A percentile compares a stretch with the other conserved stretches of the same genome.
Conservation (phyloP, 2,888 invertebrate species). For the Oasisia sp. region DNA sequence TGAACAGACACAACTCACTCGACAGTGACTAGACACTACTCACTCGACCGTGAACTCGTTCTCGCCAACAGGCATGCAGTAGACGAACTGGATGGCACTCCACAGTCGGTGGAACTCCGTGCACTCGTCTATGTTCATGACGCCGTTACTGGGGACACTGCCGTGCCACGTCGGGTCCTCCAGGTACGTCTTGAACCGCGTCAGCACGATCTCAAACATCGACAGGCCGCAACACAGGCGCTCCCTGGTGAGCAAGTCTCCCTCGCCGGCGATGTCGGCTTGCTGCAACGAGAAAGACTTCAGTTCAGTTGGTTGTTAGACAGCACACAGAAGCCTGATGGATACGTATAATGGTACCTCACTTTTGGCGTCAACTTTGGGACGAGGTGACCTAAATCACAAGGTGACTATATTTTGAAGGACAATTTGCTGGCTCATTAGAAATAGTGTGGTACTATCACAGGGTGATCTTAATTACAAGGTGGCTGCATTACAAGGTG, state of each 20-base stretch:
- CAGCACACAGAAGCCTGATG: too few relatives aligned
- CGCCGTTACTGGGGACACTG: conserved; percentile 77
- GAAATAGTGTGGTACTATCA: too few relatives aligned
- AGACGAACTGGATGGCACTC: conserved; percentile 98
- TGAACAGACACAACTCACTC: not conserved
- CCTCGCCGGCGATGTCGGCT: conserved; percentile 92
- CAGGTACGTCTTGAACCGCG: conserved; percentile 85
- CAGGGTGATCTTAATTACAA: too few relatives aligned
- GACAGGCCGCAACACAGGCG: conserved; percentile 96
- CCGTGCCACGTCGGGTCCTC: conserved; percentile 81
- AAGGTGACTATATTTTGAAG: too few relatives aligned
- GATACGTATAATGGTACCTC: too few relatives aligned
- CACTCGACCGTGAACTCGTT: conserved; percentile 96
- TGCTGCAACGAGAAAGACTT: conserved; percentile 73
- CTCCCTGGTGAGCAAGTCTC: conserved; percentile 94
- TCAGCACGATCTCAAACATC: conserved; percentile 94
- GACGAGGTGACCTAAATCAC: too few relatives aligned
- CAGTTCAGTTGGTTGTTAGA: not conserved
- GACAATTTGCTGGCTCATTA: too few relatives aligned
- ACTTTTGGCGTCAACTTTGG: too few relatives aligned
- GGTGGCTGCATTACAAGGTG: too few relatives aligned
- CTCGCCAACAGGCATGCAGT: conserved; percentile 95
- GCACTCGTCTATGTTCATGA: conserved; percentile 96
- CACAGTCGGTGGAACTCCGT: conserved; percentile 94
- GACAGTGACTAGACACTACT: conserved; percentile 64